Evolutionary conservation across 2,113 vertebrate species (phyloP).

Genomic region (Rostratula benghalensis): DNA sequence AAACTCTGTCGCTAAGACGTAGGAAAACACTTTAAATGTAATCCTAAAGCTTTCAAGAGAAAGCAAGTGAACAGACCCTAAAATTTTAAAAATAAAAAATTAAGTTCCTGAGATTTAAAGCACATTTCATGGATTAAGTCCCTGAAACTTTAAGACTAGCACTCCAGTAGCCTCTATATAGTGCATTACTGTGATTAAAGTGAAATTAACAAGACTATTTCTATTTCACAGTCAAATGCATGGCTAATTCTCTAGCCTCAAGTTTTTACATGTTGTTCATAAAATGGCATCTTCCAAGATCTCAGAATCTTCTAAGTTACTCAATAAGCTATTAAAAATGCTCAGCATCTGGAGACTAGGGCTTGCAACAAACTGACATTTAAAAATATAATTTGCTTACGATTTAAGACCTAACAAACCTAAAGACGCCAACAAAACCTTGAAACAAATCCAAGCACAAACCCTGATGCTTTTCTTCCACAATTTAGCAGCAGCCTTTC

Average conservation of each 20-base stretch:
- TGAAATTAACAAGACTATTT: background rate
- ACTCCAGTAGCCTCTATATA: background rate
- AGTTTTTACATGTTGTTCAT: background rate
- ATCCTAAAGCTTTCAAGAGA: background rate
- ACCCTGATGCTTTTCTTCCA: rapidly evolving
- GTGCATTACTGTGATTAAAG: background rate
- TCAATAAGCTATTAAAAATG: background rate
- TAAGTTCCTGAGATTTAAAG: background rate
- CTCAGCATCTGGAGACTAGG: background rate
- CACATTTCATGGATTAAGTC: background rate
- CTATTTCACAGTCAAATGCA: background rate
- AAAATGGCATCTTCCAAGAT: too few relatives aligned
- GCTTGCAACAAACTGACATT: background rate
- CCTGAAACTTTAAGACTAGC: background rate
- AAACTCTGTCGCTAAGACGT: background rate
- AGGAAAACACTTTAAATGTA: background rate
- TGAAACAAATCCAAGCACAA: background rate
- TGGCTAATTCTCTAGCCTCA: background rate
- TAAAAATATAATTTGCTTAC: background rate
- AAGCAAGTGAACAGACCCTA: background rate
- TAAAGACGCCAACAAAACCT: background rate
- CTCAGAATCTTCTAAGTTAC: background rate
- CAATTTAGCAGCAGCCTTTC: background rate
- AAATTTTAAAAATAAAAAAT: background rate
- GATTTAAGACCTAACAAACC: background rate